Conservation (phyloP, 2,797 vertebrate genomes). For the Oryzias sinensis region DNA sequence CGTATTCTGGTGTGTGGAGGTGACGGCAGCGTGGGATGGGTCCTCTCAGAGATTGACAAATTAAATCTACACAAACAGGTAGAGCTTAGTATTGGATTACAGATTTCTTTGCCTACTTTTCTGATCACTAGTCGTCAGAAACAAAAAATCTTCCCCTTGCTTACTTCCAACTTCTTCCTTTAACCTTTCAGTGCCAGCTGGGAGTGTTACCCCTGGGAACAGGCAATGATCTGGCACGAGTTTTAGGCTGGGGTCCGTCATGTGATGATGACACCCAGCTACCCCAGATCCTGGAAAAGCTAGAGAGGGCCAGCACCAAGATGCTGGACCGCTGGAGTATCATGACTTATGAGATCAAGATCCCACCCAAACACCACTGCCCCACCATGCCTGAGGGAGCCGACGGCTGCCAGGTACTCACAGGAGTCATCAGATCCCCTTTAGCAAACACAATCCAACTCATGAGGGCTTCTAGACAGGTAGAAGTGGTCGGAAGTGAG, state of each 20-base stretch:
- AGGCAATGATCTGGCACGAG: constrained; percentile 95
- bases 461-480: constrained; percentile 31
- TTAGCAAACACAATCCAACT: constrained; percentile 19
- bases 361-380: constrained; percentile 89
- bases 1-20: constrained; percentile 97
- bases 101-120: constrained; percentile 15
- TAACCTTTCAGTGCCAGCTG: constrained; percentile 87
- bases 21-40: constrained; percentile 97
- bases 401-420: constrained; percentile 87
- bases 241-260: constrained; percentile 95
- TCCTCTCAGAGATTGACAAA: constrained; percentile 97
- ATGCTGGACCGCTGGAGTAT: constrained; percentile 99
- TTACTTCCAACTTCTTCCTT: not conserved
- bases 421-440: constrained; percentile 20
- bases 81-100: not conserved
- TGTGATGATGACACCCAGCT: constrained; percentile 97
- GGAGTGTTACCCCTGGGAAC: constrained; percentile 94
- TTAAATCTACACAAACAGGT: constrained; percentile 97
- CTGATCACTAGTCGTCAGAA: constrained; percentile 61
- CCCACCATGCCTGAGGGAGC: constrained; percentile 85
- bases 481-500: constrained; percentile 10
- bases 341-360: constrained; percentile 98
- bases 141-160: constrained; percentile 10
- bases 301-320: constrained; percentile 97
- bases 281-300: constrained; percentile 95